Evolutionary conservation across 2,113 vertebrate species (phyloP).

Genomic region (Hipposideros armiger): DNA sequence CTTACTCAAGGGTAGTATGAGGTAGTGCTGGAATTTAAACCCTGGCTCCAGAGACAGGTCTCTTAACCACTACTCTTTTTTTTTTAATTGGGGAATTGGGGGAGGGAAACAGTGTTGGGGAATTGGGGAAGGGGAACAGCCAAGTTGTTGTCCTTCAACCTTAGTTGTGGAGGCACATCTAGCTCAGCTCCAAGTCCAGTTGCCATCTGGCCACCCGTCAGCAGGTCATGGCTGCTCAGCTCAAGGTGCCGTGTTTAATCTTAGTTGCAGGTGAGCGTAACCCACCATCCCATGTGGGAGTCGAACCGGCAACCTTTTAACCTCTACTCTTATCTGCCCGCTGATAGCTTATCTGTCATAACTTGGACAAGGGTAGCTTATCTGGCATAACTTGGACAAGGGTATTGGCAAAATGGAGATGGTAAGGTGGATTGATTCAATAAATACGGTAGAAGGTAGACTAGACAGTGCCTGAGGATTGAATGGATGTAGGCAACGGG

Average conservation of each 20-base stretch:
- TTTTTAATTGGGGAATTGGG: too few species aligned
- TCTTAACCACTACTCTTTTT: neutral
- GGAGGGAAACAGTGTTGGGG: too few species aligned
- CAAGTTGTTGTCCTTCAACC: too few species aligned
- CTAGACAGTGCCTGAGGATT: neutral
- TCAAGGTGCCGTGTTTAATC: too few species aligned
- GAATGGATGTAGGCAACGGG: neutral
- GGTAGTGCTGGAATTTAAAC: neutral
- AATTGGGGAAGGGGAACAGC: too few species aligned
- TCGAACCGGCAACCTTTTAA: too few species aligned
- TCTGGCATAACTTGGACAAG: neutral
- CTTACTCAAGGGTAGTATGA: neutral
- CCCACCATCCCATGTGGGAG: too few species aligned
- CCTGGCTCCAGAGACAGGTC: neutral
- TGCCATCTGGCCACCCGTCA: too few species aligned
- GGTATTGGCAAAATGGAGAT: neutral
- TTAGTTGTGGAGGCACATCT: too few species aligned
- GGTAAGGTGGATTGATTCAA: neutral
- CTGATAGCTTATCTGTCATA: neutral
- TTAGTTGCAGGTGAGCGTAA: too few species aligned
- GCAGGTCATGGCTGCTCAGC: too few species aligned
- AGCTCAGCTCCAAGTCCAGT: too few species aligned
- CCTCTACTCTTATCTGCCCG: neutral
- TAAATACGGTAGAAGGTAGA: neutral
- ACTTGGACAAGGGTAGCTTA: neutral